These are phyloP conservation scores for Patella ulyssiponensis DNA, from an alignment of 2,888 invertebrate genomes.

Conservation along the genomic window DNA sequence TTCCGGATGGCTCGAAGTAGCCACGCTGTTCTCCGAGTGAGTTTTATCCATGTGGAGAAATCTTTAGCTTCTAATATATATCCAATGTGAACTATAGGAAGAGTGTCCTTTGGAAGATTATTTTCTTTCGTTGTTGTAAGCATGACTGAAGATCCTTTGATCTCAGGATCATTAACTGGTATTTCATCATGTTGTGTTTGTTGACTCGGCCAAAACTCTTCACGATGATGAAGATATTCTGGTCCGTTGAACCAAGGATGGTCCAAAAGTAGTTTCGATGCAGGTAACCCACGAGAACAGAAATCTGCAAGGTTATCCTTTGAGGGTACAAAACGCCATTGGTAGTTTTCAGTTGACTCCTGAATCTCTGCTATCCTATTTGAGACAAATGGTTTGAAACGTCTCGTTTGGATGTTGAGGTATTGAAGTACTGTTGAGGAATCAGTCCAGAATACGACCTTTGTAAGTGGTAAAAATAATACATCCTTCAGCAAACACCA, in stretches of 20 bases:
- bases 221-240: not conserved
- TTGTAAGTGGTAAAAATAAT: not conserved
- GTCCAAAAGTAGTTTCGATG: not conserved
- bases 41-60: slow-evolving; percentile 11
- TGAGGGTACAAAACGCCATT: not conserved
- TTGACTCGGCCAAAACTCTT: not conserved
- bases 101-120: not conserved
- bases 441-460: not conserved
- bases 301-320: not conserved
- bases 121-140: not conserved
- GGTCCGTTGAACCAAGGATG: slow-evolving; percentile 11
- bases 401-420: not conserved
- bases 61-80: not conserved
- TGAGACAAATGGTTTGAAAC: slow-evolving; percentile 13
- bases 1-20: slow-evolving; percentile 1
- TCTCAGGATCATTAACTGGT: not conserved
- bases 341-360: not conserved
- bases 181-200: not conserved
- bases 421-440: slow-evolving; percentile 7
- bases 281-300: not conserved
- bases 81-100: not conserved
- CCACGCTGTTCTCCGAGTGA: slow-evolving; percentile 2
- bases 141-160: slow-evolving; percentile 1
- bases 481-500: slow-evolving; percentile 1
- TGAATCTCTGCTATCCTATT: slow-evolving; percentile 12